Evolutionary conservation across 2,888 invertebrate species (phyloP), one percentile per base, ranked within the genome.

Genomic region (Trichopria drosophilae): DNA sequence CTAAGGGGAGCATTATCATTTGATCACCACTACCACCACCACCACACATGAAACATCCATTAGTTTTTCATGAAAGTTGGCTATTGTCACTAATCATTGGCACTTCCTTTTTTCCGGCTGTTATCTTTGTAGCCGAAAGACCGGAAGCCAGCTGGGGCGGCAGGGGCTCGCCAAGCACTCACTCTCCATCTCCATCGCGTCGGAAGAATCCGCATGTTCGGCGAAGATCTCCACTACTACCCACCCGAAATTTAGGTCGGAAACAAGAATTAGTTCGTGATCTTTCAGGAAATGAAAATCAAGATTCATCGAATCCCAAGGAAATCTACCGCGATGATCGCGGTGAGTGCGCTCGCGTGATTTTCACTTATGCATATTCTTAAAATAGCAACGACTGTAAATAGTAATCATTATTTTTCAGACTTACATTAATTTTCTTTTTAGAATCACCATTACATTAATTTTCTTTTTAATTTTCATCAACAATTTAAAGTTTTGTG

Each of bases 111-210:
- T 41, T 66, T 63, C 63, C 64, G 66, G 67, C 62, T 69, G 64
- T 69, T 69, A 68, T 64, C 66, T 66, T 72, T 71, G 63, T 73
- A 72, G 72, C 66, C 58, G 65, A 71, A 60, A 66, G 61, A 63
- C 67, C 69, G 61, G 66, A 70, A 63, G 67, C 66, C 72, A 67
- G 68, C 65, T 73, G 73, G 73, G 73, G 72, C 69, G 71, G 71
- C 62, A 69, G 72, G 72, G 65, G 67, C 68, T 67, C 64, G 53
- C 59, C 60, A 36, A 43, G 26, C 42, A 40, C 47, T 26, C 23
- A 35, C 36, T 44, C 54, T 34, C 51, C 55, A 42, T 55, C 58
- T 13, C 60, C 61, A 45, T 69, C 66, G 55, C 66, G 67, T 60
- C 65, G 61, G 34, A 63, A 63, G 37, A 68, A 65, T 59, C 54